Evolutionary conservation across 2,113 vertebrate species (phyloP), one percentile per base, ranked within the genome.

Genomic region (Notothenia rossii): DNA sequence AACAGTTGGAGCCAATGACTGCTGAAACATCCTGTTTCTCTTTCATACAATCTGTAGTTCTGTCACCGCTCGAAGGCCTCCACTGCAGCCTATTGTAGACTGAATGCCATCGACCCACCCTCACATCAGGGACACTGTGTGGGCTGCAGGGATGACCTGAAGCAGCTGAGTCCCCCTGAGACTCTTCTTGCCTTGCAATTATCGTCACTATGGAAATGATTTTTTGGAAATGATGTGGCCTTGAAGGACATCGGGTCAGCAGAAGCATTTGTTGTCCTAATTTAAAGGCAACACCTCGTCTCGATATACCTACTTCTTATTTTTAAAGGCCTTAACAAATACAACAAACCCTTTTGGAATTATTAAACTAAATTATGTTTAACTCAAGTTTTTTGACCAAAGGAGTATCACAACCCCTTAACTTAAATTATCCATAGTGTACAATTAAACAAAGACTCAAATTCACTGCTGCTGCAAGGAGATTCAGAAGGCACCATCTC

Each of bases 141-240:
- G 49, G 12, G 54, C 53, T 0, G 25, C 25, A 12, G 20, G 53
- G 60, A 29, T 70, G 54, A 55, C 69, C 51, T 45, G 45, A 75
- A 75, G 66, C 33, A 17, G 43, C 61, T 49, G 66, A 83, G 72
- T 75, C 72, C 64, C 59, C 67, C 43, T 9, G 13, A 58, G 53
- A 62, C 55, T 61, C n/a, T 56, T 10, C 60, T 40, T 18, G 7
- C 45, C 17, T 12, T 49, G 36, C 46, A 14, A 63, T 66, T 14
- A 75, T 82, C 25, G 61, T 59, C 29, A 48, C 50, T 22, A 40
- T 13, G 50, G 72, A 71, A 65, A 14, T 36, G 40, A 48, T 59
- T 48, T 29, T 63, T 69, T 9, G 14, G 70, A 40, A 15, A 51
- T 17, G 54, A 29, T 46, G 4, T 45, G 46, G 40, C 46, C 22